Base-by-base conservation (phyloP, 2,113 vertebrate species). In the Thymallus thymallus region DNA sequence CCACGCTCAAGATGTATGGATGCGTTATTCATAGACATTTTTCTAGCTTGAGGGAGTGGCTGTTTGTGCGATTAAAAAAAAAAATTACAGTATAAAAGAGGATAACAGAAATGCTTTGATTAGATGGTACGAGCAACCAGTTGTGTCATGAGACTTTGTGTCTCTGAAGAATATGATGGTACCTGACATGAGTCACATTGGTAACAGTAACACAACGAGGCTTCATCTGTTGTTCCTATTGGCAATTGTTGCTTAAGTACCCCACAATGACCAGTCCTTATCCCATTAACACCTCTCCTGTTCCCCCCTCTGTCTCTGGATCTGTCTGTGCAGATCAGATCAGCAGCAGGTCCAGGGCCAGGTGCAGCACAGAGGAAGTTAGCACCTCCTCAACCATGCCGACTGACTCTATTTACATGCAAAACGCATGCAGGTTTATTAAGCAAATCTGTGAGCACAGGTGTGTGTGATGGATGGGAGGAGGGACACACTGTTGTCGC, bases 321-420 rank as follows among this genome's bases (percentile, higher is more conserved):
- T 87, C 79, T 41, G 0, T 41, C 35, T 41, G 35, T 41, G 35
- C 2, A 41, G 9, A 41, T 41, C 35, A 41, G 35, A 41, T 87
- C 79, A 89, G 80, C 74, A 51, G 55, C 71, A 70, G 23, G 58
- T 41, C 65, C 7, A 18, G 41, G 85, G 75, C 87, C 91, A 92
- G 91, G 90, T 92, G 91, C 90, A 88, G 58, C 80, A 75, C 71
- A 76, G 83, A 86, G 87, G 86, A 87, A 89, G 89, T 87, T 91
- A 85, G 81, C 90, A 72, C 88, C 86, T 91, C 87, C 82, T 77
- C 74, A 73, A 74, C 78, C 14, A 70, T 80, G 61, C 77, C 65
- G 5, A 84, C 83, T 67, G 81, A 76, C 76, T 77, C 87, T 78
- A 90, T 92, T 91, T 86, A 88, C 89, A 92, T 92, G 90, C 89